Percentiles rank a stretch among this genome's conserved stretches.
Conservation (phyloP, 37 sponge, comb jelly and placozoan genomes). For the Tethya wilhelma region DNA sequence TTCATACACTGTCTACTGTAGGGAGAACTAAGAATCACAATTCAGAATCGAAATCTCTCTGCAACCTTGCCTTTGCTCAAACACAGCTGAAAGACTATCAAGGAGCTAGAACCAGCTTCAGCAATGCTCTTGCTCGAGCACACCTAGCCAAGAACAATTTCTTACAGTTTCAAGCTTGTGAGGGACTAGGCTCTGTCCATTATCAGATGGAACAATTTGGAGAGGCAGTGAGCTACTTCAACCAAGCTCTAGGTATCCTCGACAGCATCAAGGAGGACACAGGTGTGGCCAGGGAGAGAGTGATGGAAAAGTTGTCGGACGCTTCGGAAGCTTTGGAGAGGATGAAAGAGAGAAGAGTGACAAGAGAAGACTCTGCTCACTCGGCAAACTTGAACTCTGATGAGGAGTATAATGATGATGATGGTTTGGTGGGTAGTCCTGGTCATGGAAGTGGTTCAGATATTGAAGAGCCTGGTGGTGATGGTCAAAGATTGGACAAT, state of each 20-base stretch:
- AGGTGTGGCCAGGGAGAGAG: constrained; percentile 72
- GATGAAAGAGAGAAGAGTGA: background rate
- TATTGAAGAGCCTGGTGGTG: background rate
- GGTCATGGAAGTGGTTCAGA: background rate
- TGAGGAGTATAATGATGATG: background rate
- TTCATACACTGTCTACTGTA: background rate
- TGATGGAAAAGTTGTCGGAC: constrained; percentile 81
- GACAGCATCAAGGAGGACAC: constrained; percentile 60
- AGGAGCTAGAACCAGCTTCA: constrained; percentile 34
- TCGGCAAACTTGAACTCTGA: background rate
- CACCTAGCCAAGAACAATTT: constrained; percentile 13
- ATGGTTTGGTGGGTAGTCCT: background rate
- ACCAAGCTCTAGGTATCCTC: constrained; percentile 52
- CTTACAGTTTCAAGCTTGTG: constrained; percentile 73
- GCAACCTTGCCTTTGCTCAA: constrained; percentile 78
- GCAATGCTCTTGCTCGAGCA: constrained; percentile 48
- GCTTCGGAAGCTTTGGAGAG: constrained; percentile 53
- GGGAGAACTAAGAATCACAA: constrained; percentile 20
- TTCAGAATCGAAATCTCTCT: constrained; percentile 73
- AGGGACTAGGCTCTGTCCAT: constrained; percentile 65
- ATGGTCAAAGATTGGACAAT: background rate
- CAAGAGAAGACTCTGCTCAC: too few relatives aligned
- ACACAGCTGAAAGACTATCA: constrained; percentile 40
- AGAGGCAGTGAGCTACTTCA: constrained; percentile 48
- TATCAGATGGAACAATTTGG: constrained; percentile 26